These are phyloP conservation scores for Amblyornis subalaris DNA, from an alignment of 2,113 vertebrate genomes.

Conservation along the genomic window DNA sequence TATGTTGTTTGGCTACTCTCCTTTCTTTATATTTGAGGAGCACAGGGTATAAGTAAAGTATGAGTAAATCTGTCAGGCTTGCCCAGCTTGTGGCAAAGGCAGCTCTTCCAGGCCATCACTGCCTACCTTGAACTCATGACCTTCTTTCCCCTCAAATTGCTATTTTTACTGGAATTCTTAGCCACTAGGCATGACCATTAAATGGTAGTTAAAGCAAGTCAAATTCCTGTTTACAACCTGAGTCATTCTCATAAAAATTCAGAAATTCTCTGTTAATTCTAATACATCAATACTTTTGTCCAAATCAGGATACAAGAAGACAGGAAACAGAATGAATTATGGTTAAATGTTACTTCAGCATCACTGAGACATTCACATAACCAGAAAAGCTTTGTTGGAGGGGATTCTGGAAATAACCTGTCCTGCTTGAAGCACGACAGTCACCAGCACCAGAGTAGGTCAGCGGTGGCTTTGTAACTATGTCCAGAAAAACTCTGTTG, in stretches of 20 bases:
- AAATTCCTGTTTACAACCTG: not conserved
- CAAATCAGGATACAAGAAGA: not conserved
- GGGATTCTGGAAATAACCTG: not conserved
- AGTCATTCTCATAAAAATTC: not conserved
- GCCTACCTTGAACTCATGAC: not conserved
- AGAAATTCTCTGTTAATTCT: not conserved
- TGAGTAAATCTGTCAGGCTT: not conserved
- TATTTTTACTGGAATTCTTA: not conserved
- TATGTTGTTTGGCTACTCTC: not conserved
- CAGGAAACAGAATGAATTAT: not conserved
- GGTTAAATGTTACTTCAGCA: not conserved
- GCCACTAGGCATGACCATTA: not conserved
- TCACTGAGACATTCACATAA: not conserved
- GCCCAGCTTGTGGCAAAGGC: not conserved
- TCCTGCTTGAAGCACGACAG: not conserved
- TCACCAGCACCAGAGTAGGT: not conserved
- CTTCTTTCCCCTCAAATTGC: not conserved
- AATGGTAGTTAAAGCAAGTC: not conserved
- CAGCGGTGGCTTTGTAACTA: not conserved
- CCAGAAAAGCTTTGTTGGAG: not conserved
- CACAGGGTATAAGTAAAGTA: not conserved
- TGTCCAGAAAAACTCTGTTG: not conserved
- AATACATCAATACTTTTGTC: not conserved
- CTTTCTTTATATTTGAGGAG: not conserved
- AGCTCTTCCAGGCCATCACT: not conserved